These are phyloP conservation scores for Drepana arcuata DNA, from an alignment of 1,140 invertebrate species.

Conservation along the genomic window DNA sequence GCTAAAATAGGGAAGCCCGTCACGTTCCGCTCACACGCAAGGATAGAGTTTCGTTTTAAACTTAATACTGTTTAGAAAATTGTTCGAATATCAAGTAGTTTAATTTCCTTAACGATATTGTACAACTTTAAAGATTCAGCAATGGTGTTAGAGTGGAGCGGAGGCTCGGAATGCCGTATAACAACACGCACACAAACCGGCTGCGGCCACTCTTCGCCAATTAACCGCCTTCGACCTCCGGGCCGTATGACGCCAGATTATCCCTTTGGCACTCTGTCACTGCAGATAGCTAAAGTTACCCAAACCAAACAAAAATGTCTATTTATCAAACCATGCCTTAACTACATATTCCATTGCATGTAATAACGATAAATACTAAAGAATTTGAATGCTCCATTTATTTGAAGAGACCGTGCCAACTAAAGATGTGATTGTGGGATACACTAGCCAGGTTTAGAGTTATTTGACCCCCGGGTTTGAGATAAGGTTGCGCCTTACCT, in stretches of 20 bases:
- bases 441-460: too few relatives aligned
- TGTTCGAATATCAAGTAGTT: background rate
- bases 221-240: slow-evolving; percentile 63
- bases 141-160: slow-evolving; percentile 7
- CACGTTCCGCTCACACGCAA: slow-evolving; percentile 15
- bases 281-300: too few relatives aligned
- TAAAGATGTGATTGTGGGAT: too few relatives aligned
- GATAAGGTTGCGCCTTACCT: too few relatives aligned
- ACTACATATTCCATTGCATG: too few relatives aligned
- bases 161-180: slow-evolving; percentile 55
- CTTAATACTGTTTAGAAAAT: background rate
- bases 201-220: slow-evolving; percentile 51
- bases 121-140: slow-evolving; percentile 15
- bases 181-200: slow-evolving; percentile 59
- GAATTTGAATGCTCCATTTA: too few relatives aligned
- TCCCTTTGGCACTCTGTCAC: too few relatives aligned
- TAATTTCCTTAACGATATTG: slow-evolving; percentile 3
- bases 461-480: too few relatives aligned
- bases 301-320: too few relatives aligned
- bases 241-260: slow-evolving; percentile 31
- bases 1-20: slow-evolving; percentile 36
- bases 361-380: too few relatives aligned
- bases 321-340: too few relatives aligned
- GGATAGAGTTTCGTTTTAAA: background rate
- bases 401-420: too few relatives aligned